Evolutionary conservation across 2,113 vertebrate genomes (phyloP), one percentile per base, ranked within the genome.

Genomic region (Hydropotes inermis): DNA sequence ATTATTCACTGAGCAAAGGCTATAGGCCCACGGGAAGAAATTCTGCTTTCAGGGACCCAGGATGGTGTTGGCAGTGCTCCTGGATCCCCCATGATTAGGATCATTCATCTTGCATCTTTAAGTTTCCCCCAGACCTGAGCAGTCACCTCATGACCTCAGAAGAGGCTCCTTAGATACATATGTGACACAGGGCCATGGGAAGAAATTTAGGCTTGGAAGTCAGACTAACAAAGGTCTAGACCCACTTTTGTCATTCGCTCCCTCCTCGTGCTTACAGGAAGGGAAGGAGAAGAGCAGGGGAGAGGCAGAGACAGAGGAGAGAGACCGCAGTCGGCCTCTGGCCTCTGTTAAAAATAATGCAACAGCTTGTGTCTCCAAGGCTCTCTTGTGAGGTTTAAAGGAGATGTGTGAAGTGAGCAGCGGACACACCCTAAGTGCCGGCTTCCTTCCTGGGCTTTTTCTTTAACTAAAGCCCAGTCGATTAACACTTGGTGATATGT

Each of bases 21-120:
- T 15, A 0, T 30, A 2, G 61, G 13, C n/a, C 6, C 0, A 4
- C 0, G 0, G 6, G 6, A 3, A 16, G 50, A 9, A 39, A 16
- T 39, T 64, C 33, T 47, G 39, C 28, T 82, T 1, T 52, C 39
- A 3, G 82, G 64, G n/a, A 50, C 76, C 47, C 16, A 3, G 3
- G 47, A 7, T 15, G 43, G 2, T 33, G 3, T 74, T 33, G 12
- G 9, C 7, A 58, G 11, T 36, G 7, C 10, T 47, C 45, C 23
- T 27, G 30, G 64, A 15, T 58, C 28, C 4, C 52, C 23, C 74
- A 7, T 12, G 2, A 19, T 4, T 19, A 15, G 15, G 0, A 27
- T n/a, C 5, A 1, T 27, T 13, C 12, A 28, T 7, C 30, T 10
- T 12, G 9, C 23, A 23, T 39, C 27, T 23, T 82, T 19, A 11